Evolutionary conservation across 2,113 vertebrate genomes (phyloP).

Genomic region (Lycocorax pyrrhopterus): DNA sequence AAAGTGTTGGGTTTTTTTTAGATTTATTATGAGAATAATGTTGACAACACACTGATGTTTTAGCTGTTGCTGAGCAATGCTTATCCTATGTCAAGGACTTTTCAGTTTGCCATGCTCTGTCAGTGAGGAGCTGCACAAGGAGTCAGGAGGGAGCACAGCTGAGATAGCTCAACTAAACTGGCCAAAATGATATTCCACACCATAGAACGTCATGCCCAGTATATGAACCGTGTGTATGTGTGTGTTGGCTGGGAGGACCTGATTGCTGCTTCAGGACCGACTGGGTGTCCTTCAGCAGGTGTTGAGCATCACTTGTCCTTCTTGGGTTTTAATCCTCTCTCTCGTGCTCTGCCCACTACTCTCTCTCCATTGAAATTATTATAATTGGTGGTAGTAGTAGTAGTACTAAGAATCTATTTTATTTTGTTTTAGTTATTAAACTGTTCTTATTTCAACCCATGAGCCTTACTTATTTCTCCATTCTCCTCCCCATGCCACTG

Average conservation of each 20-base stretch:
- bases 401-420: not conserved
- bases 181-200: not conserved
- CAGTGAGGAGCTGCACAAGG: not conserved
- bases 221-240: not conserved
- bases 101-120: not conserved
- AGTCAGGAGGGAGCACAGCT: not conserved
- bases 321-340: not conserved
- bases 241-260: not conserved
- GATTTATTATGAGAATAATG: not conserved
- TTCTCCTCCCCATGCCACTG: not conserved
- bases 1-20: not conserved
- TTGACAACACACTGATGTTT: not conserved
- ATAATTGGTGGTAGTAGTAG: no score
- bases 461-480: not conserved
- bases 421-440: not conserved
- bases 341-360: not conserved
- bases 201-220: no score
- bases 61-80: not conserved
- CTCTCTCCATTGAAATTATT: not conserved
- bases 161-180: not conserved
- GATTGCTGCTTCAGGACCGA: not conserved
- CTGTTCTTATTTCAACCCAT: not conserved
- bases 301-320: not conserved
- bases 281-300: not conserved
- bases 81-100: not conserved